phyloP scores from a whole-genome alignment of 53 echinoderm and acorn worm species.

The Crossaster papposus region DNA sequence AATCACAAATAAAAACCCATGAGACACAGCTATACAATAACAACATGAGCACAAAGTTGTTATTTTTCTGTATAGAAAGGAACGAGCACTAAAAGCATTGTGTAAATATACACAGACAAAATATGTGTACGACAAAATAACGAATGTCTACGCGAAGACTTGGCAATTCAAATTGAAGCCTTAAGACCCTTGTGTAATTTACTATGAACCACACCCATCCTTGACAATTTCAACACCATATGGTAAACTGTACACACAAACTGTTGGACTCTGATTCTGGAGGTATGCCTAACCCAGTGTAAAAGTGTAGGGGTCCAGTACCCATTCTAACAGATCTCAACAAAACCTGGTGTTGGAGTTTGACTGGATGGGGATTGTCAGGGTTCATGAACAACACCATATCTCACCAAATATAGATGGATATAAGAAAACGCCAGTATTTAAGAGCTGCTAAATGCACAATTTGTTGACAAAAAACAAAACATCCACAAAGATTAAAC shows the following conservation, averaged over 20 bases:
- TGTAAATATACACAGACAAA: not conserved
- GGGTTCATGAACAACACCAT: not conserved
- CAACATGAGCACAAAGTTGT: not conserved
- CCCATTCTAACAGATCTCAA: too few relatives aligned
- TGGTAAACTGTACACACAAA: too few relatives aligned
- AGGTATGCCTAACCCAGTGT: too few relatives aligned
- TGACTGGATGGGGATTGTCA: too few relatives aligned
- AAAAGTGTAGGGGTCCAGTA: too few relatives aligned
- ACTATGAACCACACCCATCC: too few relatives aligned
- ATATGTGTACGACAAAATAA: not conserved
- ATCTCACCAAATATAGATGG: not conserved
- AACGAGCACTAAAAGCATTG: not conserved
- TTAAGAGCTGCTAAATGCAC: not conserved
- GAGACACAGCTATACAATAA: conserved; percentile 31
- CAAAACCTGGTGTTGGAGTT: too few relatives aligned
- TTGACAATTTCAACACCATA: too few relatives aligned
- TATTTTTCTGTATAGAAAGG: not conserved
- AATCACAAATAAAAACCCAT: not conserved
- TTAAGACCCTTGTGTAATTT: too few relatives aligned
- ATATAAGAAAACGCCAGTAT: not conserved
- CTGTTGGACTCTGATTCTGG: too few relatives aligned
- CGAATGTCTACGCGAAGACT: not conserved
- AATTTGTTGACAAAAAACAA: not conserved
- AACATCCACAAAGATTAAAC: not conserved
- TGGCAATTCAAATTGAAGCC: not conserved